Percentiles rank a stretch among this genome's conserved stretches.
Evolutionary conservation across 2,888 invertebrate species (phyloP).

Genomic region (Lymantria dispar): DNA sequence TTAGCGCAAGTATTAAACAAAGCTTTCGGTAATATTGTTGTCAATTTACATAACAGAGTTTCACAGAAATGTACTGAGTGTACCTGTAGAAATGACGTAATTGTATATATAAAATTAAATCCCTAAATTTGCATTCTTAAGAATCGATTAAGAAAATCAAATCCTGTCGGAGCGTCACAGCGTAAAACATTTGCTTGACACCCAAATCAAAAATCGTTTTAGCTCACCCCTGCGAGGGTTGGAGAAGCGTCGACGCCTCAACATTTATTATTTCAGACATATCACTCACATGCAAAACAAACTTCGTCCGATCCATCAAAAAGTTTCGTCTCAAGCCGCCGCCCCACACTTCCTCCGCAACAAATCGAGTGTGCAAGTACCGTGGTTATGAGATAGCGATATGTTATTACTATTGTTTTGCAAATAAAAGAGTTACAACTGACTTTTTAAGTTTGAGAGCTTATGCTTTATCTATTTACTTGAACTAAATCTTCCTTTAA

Average conservation of each 20-base stretch:
- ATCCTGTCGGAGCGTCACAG: constrained; percentile 72
- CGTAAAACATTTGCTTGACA: constrained; percentile 82
- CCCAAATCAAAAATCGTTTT: constrained; percentile 83
- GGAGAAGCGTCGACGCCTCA: constrained; percentile 80
- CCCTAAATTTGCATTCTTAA: constrained; percentile 60
- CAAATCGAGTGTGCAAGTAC: constrained; percentile 80
- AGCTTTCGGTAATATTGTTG: constrained; percentile 64
- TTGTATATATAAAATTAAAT: constrained; percentile 33
- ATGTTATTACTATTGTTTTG: constrained; percentile 34
- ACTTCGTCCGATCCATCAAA: constrained; percentile 82
- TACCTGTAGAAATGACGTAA: constrained; percentile 46
- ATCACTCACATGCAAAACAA: constrained; percentile 83
- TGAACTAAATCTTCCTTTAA: neutral
- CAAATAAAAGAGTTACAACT: neutral
- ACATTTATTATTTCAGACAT: constrained; percentile 83
- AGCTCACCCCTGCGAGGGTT: constrained; percentile 69
- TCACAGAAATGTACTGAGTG: constrained; percentile 42
- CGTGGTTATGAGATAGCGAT: constrained; percentile 57
- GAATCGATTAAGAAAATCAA: constrained; percentile 82
- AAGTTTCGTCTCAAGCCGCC: constrained; percentile 66
- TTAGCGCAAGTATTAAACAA: constrained; percentile 77
- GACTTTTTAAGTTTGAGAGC: too few species aligned
- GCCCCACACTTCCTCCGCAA: constrained; percentile 46
- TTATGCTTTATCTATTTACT: too few species aligned
- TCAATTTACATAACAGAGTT: constrained; percentile 57